Evolutionary conservation across 2,113 vertebrate genomes (phyloP).

Genomic region (Myiozetetes cayanensis): DNA sequence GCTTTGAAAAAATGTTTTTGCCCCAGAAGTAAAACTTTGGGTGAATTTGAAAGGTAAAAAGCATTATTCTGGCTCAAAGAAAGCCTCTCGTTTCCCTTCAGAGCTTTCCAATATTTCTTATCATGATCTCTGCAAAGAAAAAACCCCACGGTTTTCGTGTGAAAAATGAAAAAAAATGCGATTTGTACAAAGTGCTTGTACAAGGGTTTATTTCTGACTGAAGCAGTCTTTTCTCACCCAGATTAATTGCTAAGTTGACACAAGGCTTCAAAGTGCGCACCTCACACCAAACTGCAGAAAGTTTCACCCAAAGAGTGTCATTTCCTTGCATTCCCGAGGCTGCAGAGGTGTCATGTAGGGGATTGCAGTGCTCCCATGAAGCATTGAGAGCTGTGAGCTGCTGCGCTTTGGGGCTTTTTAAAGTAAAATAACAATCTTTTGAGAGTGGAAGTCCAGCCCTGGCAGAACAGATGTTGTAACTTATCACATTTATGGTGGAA

Average conservation of each 20-base stretch:
- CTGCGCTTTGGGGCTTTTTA: background rate
- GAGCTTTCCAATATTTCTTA: background rate
- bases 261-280: background rate
- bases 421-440: constrained; percentile 13
- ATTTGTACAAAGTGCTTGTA: background rate
- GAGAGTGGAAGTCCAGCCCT: constrained; percentile 28
- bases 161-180: background rate
- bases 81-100: background rate
- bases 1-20: background rate
- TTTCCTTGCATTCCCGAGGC: background rate
- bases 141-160: background rate
- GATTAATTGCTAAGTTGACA: background rate
- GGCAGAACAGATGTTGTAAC: constrained; percentile 65
- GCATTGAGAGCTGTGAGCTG: fast-evolving
- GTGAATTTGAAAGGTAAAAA: background rate
- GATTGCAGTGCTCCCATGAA: background rate
- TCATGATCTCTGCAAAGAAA: background rate
- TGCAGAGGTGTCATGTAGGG: background rate
- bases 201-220: background rate
- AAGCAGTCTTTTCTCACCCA: background rate
- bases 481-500: constrained; percentile 64
- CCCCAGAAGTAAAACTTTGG: background rate
- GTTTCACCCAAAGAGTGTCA: background rate
- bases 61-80: background rate
- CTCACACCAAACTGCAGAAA: background rate